Conservation (phyloP, 2,113 vertebrate genomes). For the Sorex fumeus region DNA sequence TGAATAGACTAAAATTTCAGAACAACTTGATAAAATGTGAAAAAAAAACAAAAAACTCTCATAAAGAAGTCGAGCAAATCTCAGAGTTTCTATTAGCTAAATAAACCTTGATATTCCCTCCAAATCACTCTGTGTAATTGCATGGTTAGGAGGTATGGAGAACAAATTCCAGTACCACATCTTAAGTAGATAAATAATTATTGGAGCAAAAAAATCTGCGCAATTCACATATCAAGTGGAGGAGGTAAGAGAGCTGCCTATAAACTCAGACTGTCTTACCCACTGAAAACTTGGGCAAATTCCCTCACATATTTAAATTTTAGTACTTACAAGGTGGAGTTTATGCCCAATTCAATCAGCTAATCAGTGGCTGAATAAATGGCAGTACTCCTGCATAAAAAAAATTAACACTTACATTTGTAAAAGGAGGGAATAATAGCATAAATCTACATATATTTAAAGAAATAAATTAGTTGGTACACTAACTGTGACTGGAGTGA, state of each 20-base stretch:
- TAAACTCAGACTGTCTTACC: not conserved
- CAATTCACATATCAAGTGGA: not conserved
- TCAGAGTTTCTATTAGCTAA: not conserved
- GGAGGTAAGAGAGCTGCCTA: not conserved
- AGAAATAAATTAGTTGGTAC: constrained; percentile 3
- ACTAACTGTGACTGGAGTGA: too few relatives aligned
- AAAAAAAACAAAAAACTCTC: not conserved
- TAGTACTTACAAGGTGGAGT: not conserved
- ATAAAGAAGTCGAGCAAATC: not conserved
- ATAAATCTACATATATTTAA: constrained; percentile 11
- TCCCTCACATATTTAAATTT: not conserved
- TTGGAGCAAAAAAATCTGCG: not conserved
- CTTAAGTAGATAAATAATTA: not conserved
- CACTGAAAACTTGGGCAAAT: not conserved
- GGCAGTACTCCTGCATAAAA: too few relatives aligned
- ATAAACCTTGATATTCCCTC: not conserved
- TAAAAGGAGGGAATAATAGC: not conserved
- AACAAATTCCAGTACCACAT: not conserved
- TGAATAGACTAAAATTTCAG: not conserved
- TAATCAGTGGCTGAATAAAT: too few relatives aligned
- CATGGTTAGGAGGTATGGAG: not conserved
- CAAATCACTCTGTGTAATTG: too few relatives aligned
- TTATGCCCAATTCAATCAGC: too few relatives aligned
- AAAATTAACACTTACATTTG: too few relatives aligned
- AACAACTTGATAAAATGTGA: not conserved